Evolutionary conservation across 2,888 invertebrate species (phyloP).

Genomic region (Hirtodrosophila cameraria): DNA sequence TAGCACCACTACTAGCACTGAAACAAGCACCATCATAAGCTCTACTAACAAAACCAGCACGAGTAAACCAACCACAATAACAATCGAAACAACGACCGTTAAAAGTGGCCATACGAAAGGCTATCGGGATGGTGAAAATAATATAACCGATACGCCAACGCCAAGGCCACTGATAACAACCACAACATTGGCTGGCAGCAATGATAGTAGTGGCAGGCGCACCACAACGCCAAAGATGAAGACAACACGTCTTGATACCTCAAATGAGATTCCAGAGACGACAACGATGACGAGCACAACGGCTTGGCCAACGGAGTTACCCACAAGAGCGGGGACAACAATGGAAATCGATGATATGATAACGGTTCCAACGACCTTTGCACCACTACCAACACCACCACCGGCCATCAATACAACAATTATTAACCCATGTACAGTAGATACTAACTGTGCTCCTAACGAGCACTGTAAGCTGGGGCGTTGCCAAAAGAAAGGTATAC

Average conservation of each 20-base stretch:
- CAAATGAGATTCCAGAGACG: conserved; percentile 75
- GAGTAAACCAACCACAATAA: conserved; percentile 51
- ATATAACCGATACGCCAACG: conserved; percentile 80
- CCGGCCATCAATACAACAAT: conserved; percentile 74
- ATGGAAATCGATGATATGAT: conserved; percentile 65
- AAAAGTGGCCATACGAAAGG: conserved; percentile 82
- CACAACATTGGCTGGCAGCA: conserved; percentile 49
- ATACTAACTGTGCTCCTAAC: conserved; percentile 86
- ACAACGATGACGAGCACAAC: conserved; percentile 59
- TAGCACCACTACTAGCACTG: conserved; percentile 74
- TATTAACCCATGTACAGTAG: conserved; percentile 85
- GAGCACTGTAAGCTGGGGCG: conserved; percentile 87
- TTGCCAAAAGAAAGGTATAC: conserved; percentile 85
- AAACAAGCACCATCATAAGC: conserved; percentile 74
- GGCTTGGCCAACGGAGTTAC: conserved; percentile 58
- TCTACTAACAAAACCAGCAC: conserved; percentile 66
- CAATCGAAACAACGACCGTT: conserved; percentile 68
- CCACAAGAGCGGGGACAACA: conserved; percentile 73
- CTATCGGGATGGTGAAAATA: conserved; percentile 84
- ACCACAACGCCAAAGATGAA: conserved; percentile 80
- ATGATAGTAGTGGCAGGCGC: conserved; percentile 58
- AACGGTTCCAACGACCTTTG: conserved; percentile 58
- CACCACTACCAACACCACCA: conserved; percentile 58
- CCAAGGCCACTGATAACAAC: conserved; percentile 56
- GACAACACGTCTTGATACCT: conserved; percentile 82